A percentile compares a stretch with the other conserved stretches of the same genome.
Evolutionary conservation across 1,140 invertebrate species (phyloP).

Genomic region (Atta colombica): DNA sequence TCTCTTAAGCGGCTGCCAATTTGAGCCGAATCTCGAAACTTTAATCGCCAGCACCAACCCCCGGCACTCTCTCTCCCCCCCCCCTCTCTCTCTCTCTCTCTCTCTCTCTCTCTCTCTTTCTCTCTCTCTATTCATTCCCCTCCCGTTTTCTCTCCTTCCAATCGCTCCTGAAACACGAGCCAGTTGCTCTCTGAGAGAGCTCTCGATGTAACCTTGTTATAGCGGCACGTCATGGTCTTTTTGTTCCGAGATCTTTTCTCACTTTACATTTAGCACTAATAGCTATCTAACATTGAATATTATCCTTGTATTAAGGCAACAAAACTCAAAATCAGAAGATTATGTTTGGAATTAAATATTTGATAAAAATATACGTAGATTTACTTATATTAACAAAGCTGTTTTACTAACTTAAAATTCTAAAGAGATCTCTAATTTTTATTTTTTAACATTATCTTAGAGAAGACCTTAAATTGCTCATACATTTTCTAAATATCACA

Average conservation of each 20-base stretch:
- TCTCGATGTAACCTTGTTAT: slow-evolving; percentile 82
- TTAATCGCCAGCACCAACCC: slow-evolving; percentile 35
- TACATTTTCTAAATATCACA: not conserved
- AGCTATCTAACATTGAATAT: not conserved
- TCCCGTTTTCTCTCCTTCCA: not conserved
- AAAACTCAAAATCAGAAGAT: not conserved
- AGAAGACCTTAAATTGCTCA: not conserved
- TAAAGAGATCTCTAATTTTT: not conserved
- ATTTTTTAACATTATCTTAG: not conserved
- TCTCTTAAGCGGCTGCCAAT: slow-evolving; percentile 84
- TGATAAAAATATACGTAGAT: not conserved
- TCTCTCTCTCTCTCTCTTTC: slow-evolving; percentile 7
- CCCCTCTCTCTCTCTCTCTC: not conserved
- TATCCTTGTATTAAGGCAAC: not conserved
- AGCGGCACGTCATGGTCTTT: slow-evolving; percentile 67
- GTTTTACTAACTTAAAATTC: not conserved
- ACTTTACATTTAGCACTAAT: slow-evolving; percentile 68
- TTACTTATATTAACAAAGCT: not conserved
- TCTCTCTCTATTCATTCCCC: not conserved
- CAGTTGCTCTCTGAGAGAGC: slow-evolving; percentile 55
- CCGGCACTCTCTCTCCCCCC: not conserved
- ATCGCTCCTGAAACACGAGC: slow-evolving; percentile 61
- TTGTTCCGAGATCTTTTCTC: slow-evolving; percentile 65
- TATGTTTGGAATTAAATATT: not conserved
- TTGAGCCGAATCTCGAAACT: slow-evolving; percentile 80